phyloP scores from a whole-genome alignment of 2,888 invertebrate genomes.

The Chelonus formosanus region DNA sequence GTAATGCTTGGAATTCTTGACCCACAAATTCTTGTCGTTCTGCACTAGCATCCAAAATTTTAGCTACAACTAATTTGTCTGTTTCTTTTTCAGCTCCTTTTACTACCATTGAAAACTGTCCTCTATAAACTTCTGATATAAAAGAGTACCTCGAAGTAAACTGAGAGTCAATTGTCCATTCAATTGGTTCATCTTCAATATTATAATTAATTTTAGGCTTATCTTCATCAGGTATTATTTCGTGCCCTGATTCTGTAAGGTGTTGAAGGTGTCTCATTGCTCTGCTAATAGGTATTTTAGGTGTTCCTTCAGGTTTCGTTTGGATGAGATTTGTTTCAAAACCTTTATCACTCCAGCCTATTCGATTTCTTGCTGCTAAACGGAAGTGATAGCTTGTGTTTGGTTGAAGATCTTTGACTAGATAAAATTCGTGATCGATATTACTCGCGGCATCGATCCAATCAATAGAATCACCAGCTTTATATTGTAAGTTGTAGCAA shows the following conservation, averaged over 20 bases:
- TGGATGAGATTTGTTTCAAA: constrained; percentile 79
- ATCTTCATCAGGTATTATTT: constrained; percentile 71
- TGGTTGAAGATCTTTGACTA: constrained; percentile 81
- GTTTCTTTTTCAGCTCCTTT: constrained; percentile 81
- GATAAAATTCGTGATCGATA: constrained; percentile 92
- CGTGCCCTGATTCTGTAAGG: constrained; percentile 83
- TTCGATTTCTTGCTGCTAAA: constrained; percentile 86
- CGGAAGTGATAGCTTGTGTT: constrained; percentile 89
- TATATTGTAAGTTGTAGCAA: constrained; percentile 89
- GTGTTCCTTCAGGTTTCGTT: constrained; percentile 74
- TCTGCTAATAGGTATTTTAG: constrained; percentile 80
- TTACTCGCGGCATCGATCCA: constrained; percentile 89
- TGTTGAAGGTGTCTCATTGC: constrained; percentile 87
- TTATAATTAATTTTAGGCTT: constrained; percentile 77
- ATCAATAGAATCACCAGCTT: constrained; percentile 76
- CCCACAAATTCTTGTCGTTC: constrained; percentile 72
- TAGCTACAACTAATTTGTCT: constrained; percentile 83
- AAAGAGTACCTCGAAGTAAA: constrained; percentile 83
- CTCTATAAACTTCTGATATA: constrained; percentile 85
- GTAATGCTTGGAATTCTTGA: constrained; percentile 84
- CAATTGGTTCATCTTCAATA: constrained; percentile 77
- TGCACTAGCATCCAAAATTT: constrained; percentile 77
- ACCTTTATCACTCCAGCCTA: constrained; percentile 93
- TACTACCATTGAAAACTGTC: constrained; percentile 85
- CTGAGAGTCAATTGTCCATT: constrained; percentile 75